Evolutionary conservation across 2,888 invertebrate genomes (phyloP).

Genomic region (Drosophila austrosaltans): DNA sequence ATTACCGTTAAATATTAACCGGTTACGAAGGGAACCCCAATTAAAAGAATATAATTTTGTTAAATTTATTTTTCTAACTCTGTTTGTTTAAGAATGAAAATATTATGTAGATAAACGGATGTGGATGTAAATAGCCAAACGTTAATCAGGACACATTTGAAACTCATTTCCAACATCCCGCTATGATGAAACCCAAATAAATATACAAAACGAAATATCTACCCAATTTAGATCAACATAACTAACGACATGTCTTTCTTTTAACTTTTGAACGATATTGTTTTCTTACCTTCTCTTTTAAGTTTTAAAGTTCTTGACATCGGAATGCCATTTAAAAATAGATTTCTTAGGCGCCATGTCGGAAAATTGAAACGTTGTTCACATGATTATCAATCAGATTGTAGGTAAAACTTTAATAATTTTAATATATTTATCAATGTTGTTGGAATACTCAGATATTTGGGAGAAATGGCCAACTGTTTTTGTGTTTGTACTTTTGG

Average conservation of each 20-base stretch:
- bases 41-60: too few species aligned
- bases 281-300: too few species aligned
- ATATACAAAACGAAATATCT: too few species aligned
- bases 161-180: not conserved
- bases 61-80: too few species aligned
- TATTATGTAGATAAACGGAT: not conserved
- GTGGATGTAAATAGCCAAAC: not conserved
- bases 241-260: too few species aligned
- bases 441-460: not conserved
- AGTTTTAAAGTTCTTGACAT: too few species aligned
- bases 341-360: not conserved
- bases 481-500: too few species aligned
- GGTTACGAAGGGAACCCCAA: not conserved
- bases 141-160: not conserved
- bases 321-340: too few species aligned
- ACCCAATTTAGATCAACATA: too few species aligned
- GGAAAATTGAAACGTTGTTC: not conserved
- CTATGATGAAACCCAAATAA: not conserved
- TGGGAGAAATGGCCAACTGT: slow-evolving; percentile 12
- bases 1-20: not conserved
- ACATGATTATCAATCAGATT: not conserved
- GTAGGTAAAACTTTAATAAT: not conserved
- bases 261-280: too few species aligned
- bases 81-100: not conserved
- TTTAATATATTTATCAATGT: too few species aligned